A percentile compares a stretch with the other conserved stretches of the same genome.
Evolutionary conservation across 2,888 invertebrate species (phyloP).

Genomic region (Melitaea athalia): DNA sequence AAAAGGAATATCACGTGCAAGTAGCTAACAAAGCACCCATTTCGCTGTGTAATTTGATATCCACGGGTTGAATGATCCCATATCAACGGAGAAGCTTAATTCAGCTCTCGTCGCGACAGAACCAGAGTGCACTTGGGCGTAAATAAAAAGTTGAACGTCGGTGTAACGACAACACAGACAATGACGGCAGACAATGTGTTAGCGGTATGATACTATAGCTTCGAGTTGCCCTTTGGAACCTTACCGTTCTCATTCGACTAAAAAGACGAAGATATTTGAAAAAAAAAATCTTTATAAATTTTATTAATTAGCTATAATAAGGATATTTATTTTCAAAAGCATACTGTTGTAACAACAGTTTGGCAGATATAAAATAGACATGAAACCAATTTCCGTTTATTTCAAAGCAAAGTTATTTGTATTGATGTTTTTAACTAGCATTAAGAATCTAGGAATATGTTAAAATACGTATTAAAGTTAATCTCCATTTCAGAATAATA

Average conservation of each 20-base stretch:
- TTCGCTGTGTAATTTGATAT: constrained; percentile 79
- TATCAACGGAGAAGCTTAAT: constrained; percentile 80
- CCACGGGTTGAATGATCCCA: constrained; percentile 80
- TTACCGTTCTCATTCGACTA: constrained; percentile 3
- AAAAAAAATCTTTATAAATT: too few species aligned
- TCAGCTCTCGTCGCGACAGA: constrained; percentile 75
- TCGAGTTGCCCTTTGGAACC: constrained; percentile 29
- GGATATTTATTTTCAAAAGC: too few species aligned
- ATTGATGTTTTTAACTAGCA: not conserved
- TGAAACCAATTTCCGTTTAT: not conserved
- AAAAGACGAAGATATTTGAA: not conserved
- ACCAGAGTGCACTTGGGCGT: constrained; percentile 79
- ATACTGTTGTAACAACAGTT: too few species aligned
- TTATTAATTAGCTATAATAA: too few species aligned
- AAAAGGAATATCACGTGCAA: constrained; percentile 78
- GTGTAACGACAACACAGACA: constrained; percentile 75
- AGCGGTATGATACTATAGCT: constrained; percentile 69
- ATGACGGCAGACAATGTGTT: constrained; percentile 78
- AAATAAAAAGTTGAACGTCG: constrained; percentile 79
- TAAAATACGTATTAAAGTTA: not conserved
- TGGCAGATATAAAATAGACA: too few species aligned
- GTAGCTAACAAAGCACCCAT: constrained; percentile 76
- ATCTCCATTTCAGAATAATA: not conserved
- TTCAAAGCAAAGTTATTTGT: not conserved
- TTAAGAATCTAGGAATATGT: not conserved